Conservation (phyloP, 1,140 invertebrate species). For the Neoseiulus cucumeris region DNA sequence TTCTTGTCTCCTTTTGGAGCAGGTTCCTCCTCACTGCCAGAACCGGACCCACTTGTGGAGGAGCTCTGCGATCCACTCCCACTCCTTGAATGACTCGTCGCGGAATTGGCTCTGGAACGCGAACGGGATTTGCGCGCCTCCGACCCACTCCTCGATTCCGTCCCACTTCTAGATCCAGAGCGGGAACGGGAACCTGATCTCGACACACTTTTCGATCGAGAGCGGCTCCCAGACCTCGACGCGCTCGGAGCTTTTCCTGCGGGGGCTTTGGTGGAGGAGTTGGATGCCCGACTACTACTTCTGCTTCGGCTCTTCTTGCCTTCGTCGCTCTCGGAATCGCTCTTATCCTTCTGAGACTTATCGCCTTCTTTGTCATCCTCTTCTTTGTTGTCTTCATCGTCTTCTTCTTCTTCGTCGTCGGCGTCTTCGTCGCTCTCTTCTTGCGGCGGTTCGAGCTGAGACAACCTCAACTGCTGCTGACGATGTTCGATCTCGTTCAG, state of each 20-base stretch:
- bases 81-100: not conserved
- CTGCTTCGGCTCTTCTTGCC: no score
- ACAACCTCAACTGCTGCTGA: conserved; percentile 53
- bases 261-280: no score
- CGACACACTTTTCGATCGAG: no score
- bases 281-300: no score
- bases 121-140: no score
- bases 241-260: no score
- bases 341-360: no score
- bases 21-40: not conserved
- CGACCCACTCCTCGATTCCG: no score
- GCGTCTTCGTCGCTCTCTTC: conserved; percentile 52
- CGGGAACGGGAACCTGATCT: not conserved
- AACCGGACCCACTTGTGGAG: not conserved
- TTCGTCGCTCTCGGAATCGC: no score
- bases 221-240: no score
- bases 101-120: not conserved
- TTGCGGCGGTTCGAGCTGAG: conserved; percentile 57
- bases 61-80: not conserved
- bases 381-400: conserved; percentile 19
- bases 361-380: conserved; percentile 17
- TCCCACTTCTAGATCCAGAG: not conserved
- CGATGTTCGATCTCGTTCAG: conserved; percentile 64
- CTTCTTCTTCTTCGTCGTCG: conserved; percentile 24
- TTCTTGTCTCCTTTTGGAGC: not conserved